Evolutionary conservation across 2,888 invertebrate genomes (phyloP).

Genomic region (Drosophila buzzatii): DNA sequence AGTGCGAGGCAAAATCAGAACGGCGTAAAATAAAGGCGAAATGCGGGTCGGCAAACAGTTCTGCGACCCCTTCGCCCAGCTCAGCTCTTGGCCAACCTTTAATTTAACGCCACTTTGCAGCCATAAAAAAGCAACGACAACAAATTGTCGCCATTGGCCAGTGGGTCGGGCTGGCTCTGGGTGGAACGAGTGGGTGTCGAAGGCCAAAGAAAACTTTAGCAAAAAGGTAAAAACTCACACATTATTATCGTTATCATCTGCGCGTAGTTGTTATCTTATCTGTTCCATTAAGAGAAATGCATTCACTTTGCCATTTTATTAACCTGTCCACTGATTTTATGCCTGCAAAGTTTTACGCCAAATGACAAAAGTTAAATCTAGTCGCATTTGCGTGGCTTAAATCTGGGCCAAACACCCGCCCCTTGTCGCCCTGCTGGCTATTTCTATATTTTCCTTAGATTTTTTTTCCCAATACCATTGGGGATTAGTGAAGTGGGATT

Average conservation of each 20-base stretch:
- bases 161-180: background rate
- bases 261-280: constrained; percentile 53
- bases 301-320: constrained; percentile 70
- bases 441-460: constrained; percentile 17
- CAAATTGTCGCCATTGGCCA: constrained; percentile 72
- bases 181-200: too few species aligned
- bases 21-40: constrained; percentile 72
- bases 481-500: constrained; percentile 29
- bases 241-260: constrained; percentile 61
- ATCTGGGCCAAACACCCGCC: constrained; percentile 4
- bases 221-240: constrained; percentile 56
- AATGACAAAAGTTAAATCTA: constrained; percentile 72
- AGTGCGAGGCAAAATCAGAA: constrained; percentile 64
- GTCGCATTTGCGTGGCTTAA: constrained; percentile 65
- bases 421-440: background rate
- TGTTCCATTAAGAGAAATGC: constrained; percentile 34
- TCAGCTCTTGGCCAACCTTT: constrained; percentile 35
- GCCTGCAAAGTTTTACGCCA: constrained; percentile 34
- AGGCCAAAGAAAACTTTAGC: constrained; percentile 7
- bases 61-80: background rate
- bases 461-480: constrained; percentile 32
- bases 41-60: constrained; percentile 67
- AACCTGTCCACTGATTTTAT: constrained; percentile 50
- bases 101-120: constrained; percentile 78
- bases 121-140: constrained; percentile 58